phyloP scores from a whole-genome alignment of 2,888 invertebrate species.

The Syritta pipiens region DNA sequence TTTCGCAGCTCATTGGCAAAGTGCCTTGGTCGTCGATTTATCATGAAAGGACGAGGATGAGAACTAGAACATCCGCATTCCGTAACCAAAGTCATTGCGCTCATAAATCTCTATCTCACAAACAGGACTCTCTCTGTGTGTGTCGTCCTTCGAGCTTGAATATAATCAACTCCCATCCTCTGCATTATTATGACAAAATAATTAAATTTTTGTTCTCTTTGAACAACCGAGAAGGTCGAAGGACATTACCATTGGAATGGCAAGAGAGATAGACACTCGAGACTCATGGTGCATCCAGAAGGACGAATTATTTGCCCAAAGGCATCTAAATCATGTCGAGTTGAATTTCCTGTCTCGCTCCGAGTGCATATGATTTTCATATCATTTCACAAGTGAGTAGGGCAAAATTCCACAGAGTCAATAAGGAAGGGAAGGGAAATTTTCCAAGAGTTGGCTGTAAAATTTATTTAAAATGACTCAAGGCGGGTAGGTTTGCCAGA shows the following conservation, averaged over 20 bases:
- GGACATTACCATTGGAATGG: conserved; percentile 8
- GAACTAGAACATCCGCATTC: conserved; percentile 42
- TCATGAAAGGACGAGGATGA: neutral
- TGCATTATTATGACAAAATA: conserved; percentile 60
- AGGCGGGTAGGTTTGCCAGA: conserved; percentile 58
- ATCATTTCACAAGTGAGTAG: conserved; percentile 43
- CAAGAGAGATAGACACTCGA: no score
- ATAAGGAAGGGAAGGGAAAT: no score
- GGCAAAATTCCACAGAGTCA: no score
- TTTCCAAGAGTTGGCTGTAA: no score
- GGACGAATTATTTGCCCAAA: conserved; percentile 52
- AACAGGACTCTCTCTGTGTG: neutral
- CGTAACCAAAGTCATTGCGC: conserved; percentile 45
- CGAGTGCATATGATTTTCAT: conserved; percentile 55
- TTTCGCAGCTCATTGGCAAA: conserved; percentile 41
- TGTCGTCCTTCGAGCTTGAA: conserved; percentile 12
- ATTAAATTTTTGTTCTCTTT: conserved; percentile 53
- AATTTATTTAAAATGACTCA: conserved; percentile 41
- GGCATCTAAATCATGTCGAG: conserved; percentile 60
- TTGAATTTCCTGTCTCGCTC: conserved; percentile 24
- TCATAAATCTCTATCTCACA: conserved; percentile 37
- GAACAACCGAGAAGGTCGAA: neutral
- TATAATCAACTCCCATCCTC: conserved; percentile 27
- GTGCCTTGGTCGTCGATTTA: conserved; percentile 38
- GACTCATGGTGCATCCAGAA: neutral